Evolutionary conservation across 2,113 vertebrate genomes (phyloP).

Genomic region (Atherinomorus stipes): DNA sequence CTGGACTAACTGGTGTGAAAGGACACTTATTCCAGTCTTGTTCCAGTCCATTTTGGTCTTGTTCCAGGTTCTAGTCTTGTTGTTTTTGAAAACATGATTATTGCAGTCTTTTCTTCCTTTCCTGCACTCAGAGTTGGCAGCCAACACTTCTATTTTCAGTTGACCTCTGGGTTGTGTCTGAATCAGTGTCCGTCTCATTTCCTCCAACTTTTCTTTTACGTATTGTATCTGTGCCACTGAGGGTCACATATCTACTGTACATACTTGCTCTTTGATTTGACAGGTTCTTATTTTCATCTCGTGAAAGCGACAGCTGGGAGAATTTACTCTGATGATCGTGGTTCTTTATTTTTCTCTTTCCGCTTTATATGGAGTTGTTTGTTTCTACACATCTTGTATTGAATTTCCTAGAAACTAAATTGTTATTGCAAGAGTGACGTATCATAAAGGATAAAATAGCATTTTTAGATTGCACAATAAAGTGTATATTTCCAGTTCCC

Average conservation of each 20-base stretch:
- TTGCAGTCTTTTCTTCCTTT: too few relatives aligned
- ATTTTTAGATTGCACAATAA: slow-evolving; percentile 30
- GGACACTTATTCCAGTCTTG: too few relatives aligned
- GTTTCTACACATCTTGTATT: too few relatives aligned
- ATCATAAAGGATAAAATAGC: not conserved
- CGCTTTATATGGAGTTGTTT: not conserved
- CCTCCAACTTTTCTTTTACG: not conserved
- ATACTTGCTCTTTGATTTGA: not conserved
- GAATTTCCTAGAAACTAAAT: not conserved
- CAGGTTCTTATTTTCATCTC: slow-evolving; percentile 6
- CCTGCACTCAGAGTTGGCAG: too few relatives aligned
- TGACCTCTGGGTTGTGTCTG: not conserved
- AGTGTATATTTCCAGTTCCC: slow-evolving; percentile 12
- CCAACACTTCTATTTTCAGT: too few relatives aligned
- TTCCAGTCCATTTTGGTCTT: too few relatives aligned
- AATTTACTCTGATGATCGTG: too few relatives aligned
- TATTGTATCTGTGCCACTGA: not conserved
- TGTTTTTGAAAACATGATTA: too few relatives aligned
- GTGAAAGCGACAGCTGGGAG: not conserved
- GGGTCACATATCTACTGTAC: not conserved
- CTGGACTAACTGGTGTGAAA: too few relatives aligned
- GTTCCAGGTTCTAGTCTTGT: too few relatives aligned
- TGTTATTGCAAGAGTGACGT: slow-evolving; percentile 1
- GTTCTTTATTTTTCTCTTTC: not conserved
- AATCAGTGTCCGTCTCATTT: not conserved